A percentile compares a stretch with the other conserved stretches of the same genome.
Evolutionary conservation across 2,113 vertebrate genomes (phyloP).

Genomic region (Glaucomys volans): DNA sequence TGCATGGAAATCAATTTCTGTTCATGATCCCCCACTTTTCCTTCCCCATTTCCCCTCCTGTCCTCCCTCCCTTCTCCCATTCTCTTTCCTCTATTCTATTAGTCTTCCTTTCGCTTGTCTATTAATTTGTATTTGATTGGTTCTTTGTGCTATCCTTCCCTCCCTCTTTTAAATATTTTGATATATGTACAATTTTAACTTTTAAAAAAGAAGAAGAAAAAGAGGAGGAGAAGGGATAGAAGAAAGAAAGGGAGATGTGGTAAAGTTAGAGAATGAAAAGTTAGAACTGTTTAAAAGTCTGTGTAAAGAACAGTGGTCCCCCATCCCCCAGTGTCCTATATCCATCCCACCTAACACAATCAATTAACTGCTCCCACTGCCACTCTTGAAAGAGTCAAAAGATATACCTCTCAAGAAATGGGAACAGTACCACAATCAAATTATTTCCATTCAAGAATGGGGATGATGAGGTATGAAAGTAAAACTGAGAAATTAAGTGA

Average conservation of each 20-base stretch:
- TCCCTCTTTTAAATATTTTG: neutral
- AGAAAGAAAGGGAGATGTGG: neutral
- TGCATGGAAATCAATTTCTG: too few relatives aligned
- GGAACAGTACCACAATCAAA: neutral
- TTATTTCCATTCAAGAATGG: neutral
- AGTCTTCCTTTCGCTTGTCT: neutral
- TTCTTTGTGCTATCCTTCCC: neutral
- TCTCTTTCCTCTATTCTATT: neutral
- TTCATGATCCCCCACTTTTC: too few relatives aligned
- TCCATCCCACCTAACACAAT: neutral
- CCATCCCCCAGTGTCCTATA: neutral
- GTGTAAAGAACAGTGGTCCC: neutral
- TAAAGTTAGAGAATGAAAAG: neutral
- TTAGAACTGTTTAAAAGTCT: neutral
- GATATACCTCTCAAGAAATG: neutral
- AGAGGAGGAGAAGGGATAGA: neutral
- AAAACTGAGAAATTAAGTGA: neutral
- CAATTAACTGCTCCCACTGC: too few relatives aligned
- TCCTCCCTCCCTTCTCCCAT: neutral
- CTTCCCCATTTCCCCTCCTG: neutral
- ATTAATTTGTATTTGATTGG: neutral
- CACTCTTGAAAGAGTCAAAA: neutral
- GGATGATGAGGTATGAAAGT: neutral
- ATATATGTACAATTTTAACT: neutral
- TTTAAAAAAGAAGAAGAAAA: neutral